Evolutionary conservation across 2,797 vertebrate genomes (phyloP).

Genomic region (Amniataba percoides): DNA sequence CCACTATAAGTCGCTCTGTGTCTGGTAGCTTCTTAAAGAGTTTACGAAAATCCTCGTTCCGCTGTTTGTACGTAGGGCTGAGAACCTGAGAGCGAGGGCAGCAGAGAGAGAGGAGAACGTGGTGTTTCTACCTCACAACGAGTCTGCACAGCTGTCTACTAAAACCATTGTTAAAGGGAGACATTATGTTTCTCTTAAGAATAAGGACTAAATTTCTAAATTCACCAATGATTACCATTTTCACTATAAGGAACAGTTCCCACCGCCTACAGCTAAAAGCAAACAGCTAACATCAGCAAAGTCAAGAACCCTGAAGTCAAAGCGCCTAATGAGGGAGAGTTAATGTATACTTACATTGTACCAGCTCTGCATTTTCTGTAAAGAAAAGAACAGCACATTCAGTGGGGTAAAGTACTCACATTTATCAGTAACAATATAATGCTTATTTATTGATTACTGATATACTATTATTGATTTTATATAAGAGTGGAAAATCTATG

Average conservation of each 20-base stretch:
- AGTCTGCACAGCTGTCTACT: neutral
- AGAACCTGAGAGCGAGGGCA: slow-evolving; percentile 85
- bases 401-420: slow-evolving; percentile 13
- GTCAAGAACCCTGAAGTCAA: slow-evolving; percentile 23
- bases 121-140: neutral
- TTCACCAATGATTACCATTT: slow-evolving; percentile 8
- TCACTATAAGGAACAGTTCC: slow-evolving; percentile 14
- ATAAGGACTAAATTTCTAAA: slow-evolving; percentile 5
- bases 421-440: neutral
- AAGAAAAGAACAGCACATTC: slow-evolving; percentile 68
- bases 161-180: neutral
- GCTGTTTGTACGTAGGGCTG: slow-evolving; percentile 94
- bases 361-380: slow-evolving; percentile 97
- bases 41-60: slow-evolving; percentile 93
- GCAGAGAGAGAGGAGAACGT: slow-evolving; percentile 23
- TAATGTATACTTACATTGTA: slow-evolving; percentile 91
- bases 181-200: neutral
- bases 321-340: slow-evolving; percentile 12
- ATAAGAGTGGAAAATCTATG: neutral
- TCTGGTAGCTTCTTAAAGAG: slow-evolving; percentile 94
- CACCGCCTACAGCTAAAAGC: neutral
- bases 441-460: neutral
- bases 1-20: slow-evolving; percentile 92
- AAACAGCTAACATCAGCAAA: slow-evolving; percentile 28
- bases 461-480: neutral